Evolutionary conservation across 2,113 vertebrate species (phyloP).

Genomic region (Ramphastos sulfuratus): DNA sequence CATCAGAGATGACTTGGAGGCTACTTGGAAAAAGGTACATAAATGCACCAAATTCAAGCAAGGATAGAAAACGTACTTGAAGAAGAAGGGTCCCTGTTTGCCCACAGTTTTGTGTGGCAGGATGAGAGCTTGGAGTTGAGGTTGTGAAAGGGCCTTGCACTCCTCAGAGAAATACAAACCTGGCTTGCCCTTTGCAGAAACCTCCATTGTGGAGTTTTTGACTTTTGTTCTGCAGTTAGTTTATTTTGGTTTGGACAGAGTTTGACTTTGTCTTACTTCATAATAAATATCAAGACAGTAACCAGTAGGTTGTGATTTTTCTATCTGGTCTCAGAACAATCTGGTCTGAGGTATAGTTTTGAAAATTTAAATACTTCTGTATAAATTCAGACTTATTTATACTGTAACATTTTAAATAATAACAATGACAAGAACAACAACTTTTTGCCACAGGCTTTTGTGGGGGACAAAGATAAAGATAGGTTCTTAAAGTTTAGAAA

Average conservation of each 20-base stretch:
- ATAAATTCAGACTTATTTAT: not conserved
- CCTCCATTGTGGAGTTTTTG: not conserved
- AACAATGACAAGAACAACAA: not conserved
- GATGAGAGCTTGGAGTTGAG: not conserved
- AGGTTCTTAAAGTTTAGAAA: not conserved
- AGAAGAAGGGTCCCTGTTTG: not conserved
- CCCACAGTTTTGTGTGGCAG: not conserved
- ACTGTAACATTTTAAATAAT: not conserved
- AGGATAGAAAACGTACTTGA: not conserved
- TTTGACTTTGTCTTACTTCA: not conserved
- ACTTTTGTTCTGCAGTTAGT: not conserved
- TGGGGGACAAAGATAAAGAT: not conserved
- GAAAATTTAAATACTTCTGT: not conserved
- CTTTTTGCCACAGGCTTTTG: not conserved
- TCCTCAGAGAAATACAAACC: not conserved
- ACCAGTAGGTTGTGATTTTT: not conserved
- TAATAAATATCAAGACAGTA: not conserved
- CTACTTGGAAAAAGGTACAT: not conserved
- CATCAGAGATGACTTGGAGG: not conserved
- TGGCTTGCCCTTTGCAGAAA: not conserved
- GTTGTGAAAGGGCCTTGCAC: not conserved
- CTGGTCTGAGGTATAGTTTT: not conserved
- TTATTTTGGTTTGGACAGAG: not conserved
- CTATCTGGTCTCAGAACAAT: not conserved
- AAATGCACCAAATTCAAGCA: not conserved